Base-by-base conservation (phyloP, 2,113 vertebrate species). In the Sceloporus tristichus region DNA sequence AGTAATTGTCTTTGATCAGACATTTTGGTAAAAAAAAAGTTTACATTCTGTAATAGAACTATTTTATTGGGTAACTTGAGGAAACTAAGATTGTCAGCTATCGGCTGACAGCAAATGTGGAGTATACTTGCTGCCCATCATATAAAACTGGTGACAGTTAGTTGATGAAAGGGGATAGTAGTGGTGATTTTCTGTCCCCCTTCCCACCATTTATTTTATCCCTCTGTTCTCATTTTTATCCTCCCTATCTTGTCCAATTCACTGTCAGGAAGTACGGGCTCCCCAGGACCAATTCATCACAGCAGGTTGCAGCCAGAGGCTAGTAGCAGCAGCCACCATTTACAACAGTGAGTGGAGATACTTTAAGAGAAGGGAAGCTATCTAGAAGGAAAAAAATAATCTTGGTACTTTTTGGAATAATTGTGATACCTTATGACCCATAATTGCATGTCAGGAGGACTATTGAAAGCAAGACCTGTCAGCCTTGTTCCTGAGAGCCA, bases 231-330 rank as follows among this genome's bases (percentile, higher is more conserved):
- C 5, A 54, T 88, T 92, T 91, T 90, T 92, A 53, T 70, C 34
- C 74, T 70, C 48, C 34, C 71, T 1, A 3, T 94, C 89, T 91
- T 92, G 91, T 92, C 92, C 92, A 79, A 79, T 92, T 88, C 85
- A 21, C 91, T 90, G 66, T 73, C 88, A 94, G 92, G 94, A 93
- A 90, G 88, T 89, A 91, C 90, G 94, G 93, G 82, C 82, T 90
- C 87, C 76, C 80, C 25, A 80, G 91, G 90, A 94, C 79, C 88
- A 75, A 23, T 82, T 75, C 87, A 77, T 85, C 29, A 86, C 87
- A 62, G 75, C 86, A 6, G 84, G 79, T 95, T 89, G 91, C 91
- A 95, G 91, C 89, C 92, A 96, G 93, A 82, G 88, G 78, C 91
- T 95, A 82, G 87, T 76, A 90, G 93, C 89, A 92, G 25, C 56